Evolutionary conservation across 2,888 invertebrate species (phyloP), one percentile per base, ranked within the genome.

Genomic region (Lochmaea crataegi): DNA sequence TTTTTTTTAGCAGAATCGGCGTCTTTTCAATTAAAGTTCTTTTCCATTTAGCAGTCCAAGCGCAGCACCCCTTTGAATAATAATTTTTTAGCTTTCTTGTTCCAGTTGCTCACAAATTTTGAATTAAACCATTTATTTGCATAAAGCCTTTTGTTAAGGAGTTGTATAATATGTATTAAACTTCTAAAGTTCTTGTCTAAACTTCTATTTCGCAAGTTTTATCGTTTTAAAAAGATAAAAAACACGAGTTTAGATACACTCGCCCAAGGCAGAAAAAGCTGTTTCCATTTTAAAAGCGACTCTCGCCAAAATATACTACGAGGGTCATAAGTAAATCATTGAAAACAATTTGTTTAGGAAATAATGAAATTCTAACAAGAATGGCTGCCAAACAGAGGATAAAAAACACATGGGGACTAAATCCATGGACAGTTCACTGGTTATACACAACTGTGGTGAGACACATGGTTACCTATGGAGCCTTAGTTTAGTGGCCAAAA

Each of bases 111-210:
- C 69, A 73, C 73, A 78, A 78, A 77, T 79, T 80, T 79, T 71
- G 78, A 77, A 78, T 78, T 79, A 77, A 78, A 78, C 74, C 80
- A 78, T 80, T 79, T 76, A 80, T 79, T 80, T 79, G 77, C 80
- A 79, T 80, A 79, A 80, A 77, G 75, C 73, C 53, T 74, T 77
- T 76, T 75, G 72, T 75, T 75, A 78, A 78, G 74, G 76, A 79
- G 68, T 76, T 79, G 75, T 77, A 77, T 74, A 71, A 72, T 75
- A 76, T 76, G 72, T 75, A 75, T 76, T 73, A 76, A 75, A 77
- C 70, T 77, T 73, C 68, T 72, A 72, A 75, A 77, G 73, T 74
- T 74, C 74, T 75, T 71, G 76, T 75, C 72, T 75, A 68, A 77
- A 74, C 73, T 70, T 70, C 70, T 75, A 75, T 77, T 77, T 74